A percentile compares a stretch with the other conserved stretches of the same genome.
Evolutionary conservation across 2,797 vertebrate genomes (phyloP).

Genomic region (Coreius guichenoti): DNA sequence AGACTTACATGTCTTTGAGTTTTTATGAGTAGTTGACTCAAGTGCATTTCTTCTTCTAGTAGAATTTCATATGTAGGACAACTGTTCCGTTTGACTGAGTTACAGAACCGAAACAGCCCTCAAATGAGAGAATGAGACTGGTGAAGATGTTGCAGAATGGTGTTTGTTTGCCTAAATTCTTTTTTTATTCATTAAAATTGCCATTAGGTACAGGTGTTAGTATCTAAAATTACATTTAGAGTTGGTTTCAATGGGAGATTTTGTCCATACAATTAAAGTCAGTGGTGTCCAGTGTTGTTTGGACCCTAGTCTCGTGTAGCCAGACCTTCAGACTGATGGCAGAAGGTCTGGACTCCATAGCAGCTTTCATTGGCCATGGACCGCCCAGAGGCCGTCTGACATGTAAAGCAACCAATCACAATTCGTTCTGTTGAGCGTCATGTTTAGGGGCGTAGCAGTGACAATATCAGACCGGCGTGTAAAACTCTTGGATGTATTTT

Average conservation of each 20-base stretch:
- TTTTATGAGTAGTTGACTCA: slow-evolving; percentile 2
- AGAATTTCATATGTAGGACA: slow-evolving; percentile 25
- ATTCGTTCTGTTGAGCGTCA: background rate
- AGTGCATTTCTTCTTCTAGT: slow-evolving; percentile 28
- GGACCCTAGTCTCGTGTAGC: background rate
- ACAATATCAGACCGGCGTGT: background rate
- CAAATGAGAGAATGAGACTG: slow-evolving; percentile 6
- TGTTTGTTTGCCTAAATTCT: background rate
- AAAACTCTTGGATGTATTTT: background rate
- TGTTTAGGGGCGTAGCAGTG: background rate
- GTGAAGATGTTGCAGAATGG: background rate
- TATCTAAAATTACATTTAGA: background rate
- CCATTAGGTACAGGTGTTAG: background rate
- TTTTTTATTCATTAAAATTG: background rate
- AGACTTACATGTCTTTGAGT: background rate
- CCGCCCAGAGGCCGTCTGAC: background rate
- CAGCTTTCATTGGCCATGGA: background rate
- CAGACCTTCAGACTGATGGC: background rate
- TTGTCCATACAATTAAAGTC: too few relatives aligned
- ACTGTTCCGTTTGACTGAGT: slow-evolving; percentile 28
- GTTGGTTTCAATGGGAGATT: background rate
- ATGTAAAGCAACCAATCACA: background rate
- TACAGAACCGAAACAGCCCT: background rate
- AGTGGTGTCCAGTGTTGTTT: background rate
- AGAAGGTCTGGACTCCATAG: background rate